phyloP scores from a whole-genome alignment of 2,888 invertebrate species.

The Noctua janthe region DNA sequence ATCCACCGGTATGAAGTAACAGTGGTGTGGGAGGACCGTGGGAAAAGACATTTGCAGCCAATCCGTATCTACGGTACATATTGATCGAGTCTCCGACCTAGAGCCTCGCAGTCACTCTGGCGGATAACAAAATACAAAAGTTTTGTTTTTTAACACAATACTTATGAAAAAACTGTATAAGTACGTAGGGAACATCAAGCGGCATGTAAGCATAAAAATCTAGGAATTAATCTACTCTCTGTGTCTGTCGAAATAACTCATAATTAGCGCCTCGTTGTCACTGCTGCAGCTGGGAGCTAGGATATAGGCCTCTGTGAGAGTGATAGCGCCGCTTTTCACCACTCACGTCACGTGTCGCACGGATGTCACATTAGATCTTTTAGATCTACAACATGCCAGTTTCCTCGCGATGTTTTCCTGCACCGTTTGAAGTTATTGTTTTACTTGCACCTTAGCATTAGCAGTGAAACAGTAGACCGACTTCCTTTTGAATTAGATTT shows the following conservation, averaged over 20 bases:
- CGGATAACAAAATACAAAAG: constrained; percentile 20
- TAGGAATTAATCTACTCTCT: neutral
- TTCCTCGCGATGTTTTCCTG: neutral
- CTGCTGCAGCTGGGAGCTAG: neutral
- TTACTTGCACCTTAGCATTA: neutral
- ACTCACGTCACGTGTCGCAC: neutral
- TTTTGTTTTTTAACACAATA: constrained; percentile 15
- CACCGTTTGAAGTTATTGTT: neutral
- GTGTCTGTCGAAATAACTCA: neutral
- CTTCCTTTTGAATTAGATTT: neutral
- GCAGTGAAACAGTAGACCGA: neutral
- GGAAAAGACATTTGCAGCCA: constrained; percentile 79
- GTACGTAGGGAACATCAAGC: too few relatives aligned
- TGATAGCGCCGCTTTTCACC: neutral
- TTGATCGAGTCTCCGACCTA: constrained; percentile 75
- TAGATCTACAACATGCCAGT: neutral
- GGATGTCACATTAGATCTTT: neutral
- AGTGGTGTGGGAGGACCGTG: constrained; percentile 69
- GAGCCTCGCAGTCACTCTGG: constrained; percentile 47
- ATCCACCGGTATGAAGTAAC: constrained; percentile 20
- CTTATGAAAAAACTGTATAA: neutral
- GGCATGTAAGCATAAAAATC: neutral
- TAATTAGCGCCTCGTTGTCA: neutral
- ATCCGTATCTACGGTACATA: constrained; percentile 72
- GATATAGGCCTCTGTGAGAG: neutral